These are phyloP conservation scores for Physella acuta DNA, from an alignment of 1,140 invertebrate species.

Conservation along the genomic window DNA sequence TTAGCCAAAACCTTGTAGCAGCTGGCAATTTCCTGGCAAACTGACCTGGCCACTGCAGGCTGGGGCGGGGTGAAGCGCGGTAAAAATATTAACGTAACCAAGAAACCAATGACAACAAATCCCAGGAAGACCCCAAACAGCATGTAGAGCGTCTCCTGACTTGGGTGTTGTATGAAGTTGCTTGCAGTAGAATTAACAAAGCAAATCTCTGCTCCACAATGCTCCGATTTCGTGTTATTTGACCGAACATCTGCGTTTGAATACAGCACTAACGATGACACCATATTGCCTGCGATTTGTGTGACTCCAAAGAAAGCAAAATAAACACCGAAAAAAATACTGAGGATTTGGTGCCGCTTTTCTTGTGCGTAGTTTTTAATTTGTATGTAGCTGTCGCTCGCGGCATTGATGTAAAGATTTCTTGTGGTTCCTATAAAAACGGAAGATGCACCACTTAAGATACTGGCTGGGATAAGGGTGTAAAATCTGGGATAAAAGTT, in stretches of 20 bases:
- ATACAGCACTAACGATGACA: conserved; percentile 33
- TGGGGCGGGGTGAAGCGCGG: conserved; percentile 27
- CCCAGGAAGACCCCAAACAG: conserved; percentile 40
- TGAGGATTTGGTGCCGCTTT: conserved; percentile 29
- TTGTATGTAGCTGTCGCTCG: conserved; percentile 23
- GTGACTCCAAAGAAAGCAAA: conserved; percentile 36
- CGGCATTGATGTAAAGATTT: conserved; percentile 28
- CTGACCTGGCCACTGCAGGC: background rate
- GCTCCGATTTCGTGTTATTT: background rate
- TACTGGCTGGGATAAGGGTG: conserved; percentile 33
- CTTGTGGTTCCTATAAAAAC: conserved; percentile 38
- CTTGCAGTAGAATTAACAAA: background rate
- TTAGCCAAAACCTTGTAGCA: conserved; percentile 24
- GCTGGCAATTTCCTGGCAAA: conserved; percentile 13
- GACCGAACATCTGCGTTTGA: conserved; percentile 22
- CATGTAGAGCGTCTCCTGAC: conserved; percentile 36
- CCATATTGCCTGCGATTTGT: conserved; percentile 40
- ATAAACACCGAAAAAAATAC: conserved; percentile 41
- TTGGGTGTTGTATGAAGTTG: conserved; percentile 31
- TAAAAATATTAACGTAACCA: conserved; percentile 34
- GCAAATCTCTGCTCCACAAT: conserved; percentile 22
- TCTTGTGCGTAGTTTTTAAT: conserved; percentile 5
- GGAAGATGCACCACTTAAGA: conserved; percentile 29
- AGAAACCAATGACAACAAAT: conserved; percentile 36
- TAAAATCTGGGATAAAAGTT: conserved; percentile 59